Percentiles rank a stretch among this genome's conserved stretches.
phyloP scores from a whole-genome alignment of 1,140 invertebrate genomes.

The Tetramorium simillimum region DNA sequence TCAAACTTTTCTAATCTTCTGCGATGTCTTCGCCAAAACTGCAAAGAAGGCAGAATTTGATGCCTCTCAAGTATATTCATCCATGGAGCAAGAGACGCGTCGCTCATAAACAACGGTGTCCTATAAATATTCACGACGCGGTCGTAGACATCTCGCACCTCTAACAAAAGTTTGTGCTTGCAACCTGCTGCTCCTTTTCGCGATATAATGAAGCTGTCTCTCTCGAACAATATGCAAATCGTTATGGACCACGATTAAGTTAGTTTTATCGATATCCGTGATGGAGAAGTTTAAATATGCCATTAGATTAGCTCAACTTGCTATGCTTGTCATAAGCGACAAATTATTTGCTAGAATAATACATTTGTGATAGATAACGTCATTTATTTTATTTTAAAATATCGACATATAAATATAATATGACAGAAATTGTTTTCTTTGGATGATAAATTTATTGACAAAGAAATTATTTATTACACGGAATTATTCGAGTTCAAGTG shows the following conservation, averaged over 20 bases:
- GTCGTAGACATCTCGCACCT: conserved; percentile 20
- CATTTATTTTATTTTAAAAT: neutral
- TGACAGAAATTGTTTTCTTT: neutral
- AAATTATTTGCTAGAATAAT: neutral
- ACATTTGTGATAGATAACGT: neutral
- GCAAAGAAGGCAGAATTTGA: conserved; percentile 5
- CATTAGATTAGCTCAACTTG: conserved; percentile 11
- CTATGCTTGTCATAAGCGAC: neutral
- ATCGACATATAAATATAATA: neutral
- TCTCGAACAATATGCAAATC: conserved; percentile 57
- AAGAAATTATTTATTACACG: conserved; percentile 18
- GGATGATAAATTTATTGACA: neutral
- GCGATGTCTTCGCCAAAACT: conserved; percentile 23
- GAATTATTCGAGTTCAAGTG: neutral
- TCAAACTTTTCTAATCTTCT: conserved; percentile 50
- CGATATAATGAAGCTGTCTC: neutral
- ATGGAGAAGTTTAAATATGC: neutral
- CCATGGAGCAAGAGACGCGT: neutral
- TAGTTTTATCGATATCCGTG: neutral
- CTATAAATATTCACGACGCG: conserved; percentile 67
- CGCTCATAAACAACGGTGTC: conserved; percentile 36
- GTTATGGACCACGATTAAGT: conserved; percentile 17
- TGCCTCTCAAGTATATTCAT: conserved; percentile 5
- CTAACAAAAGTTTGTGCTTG: conserved; percentile 38
- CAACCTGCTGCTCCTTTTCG: conserved; percentile 59